Conservation (phyloP, 2,797 vertebrate genomes). For the Clarias fuscus region DNA sequence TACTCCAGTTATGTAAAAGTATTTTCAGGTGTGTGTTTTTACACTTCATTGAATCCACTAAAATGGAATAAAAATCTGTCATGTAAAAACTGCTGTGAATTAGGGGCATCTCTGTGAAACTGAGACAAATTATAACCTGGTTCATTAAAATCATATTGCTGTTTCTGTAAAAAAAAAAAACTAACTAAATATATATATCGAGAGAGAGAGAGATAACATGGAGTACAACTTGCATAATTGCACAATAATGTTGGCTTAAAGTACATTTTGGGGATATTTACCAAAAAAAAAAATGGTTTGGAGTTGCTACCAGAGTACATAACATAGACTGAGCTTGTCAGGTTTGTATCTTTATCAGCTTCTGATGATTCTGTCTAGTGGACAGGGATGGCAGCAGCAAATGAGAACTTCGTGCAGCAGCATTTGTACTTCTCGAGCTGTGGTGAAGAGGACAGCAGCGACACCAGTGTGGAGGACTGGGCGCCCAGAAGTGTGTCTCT, state of each 20-base stretch:
- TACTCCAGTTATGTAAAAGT: not conserved
- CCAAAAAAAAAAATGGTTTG: not conserved
- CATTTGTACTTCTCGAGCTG: conserved; percentile 81
- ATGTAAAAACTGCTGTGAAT: not conserved
- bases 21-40: not conserved
- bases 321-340: not conserved
- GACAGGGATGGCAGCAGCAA: conserved; percentile 63
- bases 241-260: not conserved
- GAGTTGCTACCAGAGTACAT: not conserved
- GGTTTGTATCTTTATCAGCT: not conserved
- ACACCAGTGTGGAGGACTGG: conserved; percentile 71
- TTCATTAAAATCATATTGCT: not conserved
- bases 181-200: too few relatives aligned
- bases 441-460: conserved; percentile 69
- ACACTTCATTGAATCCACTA: not conserved
- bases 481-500: conserved; percentile 21
- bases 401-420: conserved; percentile 72
- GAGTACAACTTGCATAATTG: not conserved
- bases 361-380: not conserved
- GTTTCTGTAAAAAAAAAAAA: not conserved
- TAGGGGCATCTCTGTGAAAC: not conserved
- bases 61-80: not conserved
- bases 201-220: too few relatives aligned
- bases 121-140: not conserved
- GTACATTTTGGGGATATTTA: not conserved